Conservation (phyloP, 2,797 vertebrate species). For the Melopsittacus undulatus region DNA sequence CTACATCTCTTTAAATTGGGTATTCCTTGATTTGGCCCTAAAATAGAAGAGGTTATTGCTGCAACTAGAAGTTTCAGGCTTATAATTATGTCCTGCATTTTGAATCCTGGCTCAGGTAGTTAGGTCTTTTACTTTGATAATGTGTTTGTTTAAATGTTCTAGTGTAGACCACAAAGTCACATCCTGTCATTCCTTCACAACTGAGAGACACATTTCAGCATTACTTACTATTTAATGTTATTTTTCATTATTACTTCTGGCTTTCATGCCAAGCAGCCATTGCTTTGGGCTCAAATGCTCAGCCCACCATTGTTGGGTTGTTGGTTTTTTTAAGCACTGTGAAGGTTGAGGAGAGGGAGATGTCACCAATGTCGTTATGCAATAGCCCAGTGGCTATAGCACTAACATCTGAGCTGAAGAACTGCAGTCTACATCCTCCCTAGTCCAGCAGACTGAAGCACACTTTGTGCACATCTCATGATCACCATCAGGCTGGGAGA, state of each 20-base stretch:
- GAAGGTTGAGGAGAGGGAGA: background rate
- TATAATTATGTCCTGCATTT: background rate
- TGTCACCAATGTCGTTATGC: background rate
- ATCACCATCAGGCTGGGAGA: background rate
- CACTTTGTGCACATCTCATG: fast-evolving
- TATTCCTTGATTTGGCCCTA: background rate
- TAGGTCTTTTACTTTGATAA: background rate
- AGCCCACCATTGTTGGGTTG: background rate
- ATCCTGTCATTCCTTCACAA: background rate
- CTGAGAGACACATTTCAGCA: background rate
- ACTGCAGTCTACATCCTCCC: fast-evolving
- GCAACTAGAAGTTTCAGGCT: background rate
- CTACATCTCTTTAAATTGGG: background rate
- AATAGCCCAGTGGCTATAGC: background rate
- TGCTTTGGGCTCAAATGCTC: background rate
- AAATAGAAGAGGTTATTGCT: background rate
- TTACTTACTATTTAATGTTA: background rate
- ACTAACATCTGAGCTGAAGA: background rate
- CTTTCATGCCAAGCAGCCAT: background rate
- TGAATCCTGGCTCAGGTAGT: background rate
- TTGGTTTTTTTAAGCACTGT: background rate
- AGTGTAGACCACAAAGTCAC: background rate
- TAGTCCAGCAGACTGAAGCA: fast-evolving
- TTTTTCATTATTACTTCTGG: background rate
- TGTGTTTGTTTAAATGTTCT: slow-evolving; percentile 1